phyloP scores from a whole-genome alignment of 2,113 vertebrate genomes.

The Alectura lathami region DNA sequence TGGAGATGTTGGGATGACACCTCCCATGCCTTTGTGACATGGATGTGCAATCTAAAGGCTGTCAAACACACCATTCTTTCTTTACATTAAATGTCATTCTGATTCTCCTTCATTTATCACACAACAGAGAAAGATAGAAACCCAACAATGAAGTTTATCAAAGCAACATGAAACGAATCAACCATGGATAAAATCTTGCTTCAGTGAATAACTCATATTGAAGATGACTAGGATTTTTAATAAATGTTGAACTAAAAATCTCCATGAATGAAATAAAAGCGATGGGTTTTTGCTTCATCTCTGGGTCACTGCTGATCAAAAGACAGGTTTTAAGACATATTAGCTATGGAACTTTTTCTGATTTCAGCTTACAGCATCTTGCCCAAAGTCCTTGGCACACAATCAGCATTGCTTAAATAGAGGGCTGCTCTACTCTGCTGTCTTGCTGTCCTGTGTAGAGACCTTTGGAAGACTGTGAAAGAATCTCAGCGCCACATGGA shows the following conservation, averaged over 20 bases:
- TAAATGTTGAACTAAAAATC: neutral
- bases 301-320: neutral
- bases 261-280: neutral
- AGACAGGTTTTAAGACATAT: neutral
- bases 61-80: neutral
- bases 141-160: neutral
- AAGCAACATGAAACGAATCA: neutral
- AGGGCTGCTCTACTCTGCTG: neutral
- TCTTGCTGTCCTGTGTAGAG: neutral
- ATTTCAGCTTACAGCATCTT: neutral
- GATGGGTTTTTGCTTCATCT: fast-evolving
- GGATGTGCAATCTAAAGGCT: neutral
- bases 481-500: neutral
- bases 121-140: neutral
- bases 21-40: neutral
- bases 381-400: neutral
- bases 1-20: neutral
- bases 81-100: neutral
- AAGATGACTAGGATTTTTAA: neutral
- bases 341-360: neutral
- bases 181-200: neutral
- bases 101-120: neutral
- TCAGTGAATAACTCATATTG: neutral
- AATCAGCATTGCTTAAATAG: neutral
- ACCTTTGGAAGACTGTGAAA: neutral